These are phyloP conservation scores for Sebastes cheni DNA, from an alignment of 2,797 vertebrate genomes.

Conservation along the genomic window DNA sequence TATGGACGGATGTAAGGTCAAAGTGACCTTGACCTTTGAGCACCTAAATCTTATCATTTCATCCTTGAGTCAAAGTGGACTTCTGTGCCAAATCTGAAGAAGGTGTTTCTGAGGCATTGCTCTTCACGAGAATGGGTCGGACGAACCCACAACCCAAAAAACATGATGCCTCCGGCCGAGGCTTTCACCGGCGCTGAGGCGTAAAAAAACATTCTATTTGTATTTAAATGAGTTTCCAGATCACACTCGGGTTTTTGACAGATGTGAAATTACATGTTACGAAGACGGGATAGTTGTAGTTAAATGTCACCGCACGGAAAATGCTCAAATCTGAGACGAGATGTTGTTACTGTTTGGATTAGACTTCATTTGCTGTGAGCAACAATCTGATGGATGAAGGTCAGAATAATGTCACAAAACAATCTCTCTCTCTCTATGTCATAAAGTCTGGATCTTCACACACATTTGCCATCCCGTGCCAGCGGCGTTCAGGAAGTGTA, in stretches of 20 bases:
- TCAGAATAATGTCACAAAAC: slow-evolving; percentile 1
- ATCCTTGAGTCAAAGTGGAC: not conserved
- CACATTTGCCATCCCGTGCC: not conserved
- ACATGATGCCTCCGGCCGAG: no score
- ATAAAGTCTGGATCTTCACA: not conserved
- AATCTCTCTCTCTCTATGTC: not conserved
- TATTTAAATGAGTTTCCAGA: not conserved
- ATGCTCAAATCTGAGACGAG: not conserved
- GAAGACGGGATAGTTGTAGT: not conserved
- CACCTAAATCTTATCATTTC: fast-evolving
- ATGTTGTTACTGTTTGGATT: not conserved
- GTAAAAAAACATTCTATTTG: not conserved
- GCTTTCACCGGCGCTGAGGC: not conserved
- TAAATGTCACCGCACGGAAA: slow-evolving; percentile 17
- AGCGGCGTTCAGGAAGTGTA: not conserved
- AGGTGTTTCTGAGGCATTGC: not conserved
- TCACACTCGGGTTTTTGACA: not conserved
- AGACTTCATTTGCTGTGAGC: not conserved
- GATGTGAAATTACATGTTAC: not conserved
- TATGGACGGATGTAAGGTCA: not conserved
- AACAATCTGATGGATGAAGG: slow-evolving; percentile 27
- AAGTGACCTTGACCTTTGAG: not conserved
- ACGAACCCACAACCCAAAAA: not conserved
- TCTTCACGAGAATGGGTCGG: not conserved
- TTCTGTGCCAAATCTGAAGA: not conserved